phyloP scores from a whole-genome alignment of 2,113 vertebrate genomes.

The Poeciliopsis prolifica region DNA sequence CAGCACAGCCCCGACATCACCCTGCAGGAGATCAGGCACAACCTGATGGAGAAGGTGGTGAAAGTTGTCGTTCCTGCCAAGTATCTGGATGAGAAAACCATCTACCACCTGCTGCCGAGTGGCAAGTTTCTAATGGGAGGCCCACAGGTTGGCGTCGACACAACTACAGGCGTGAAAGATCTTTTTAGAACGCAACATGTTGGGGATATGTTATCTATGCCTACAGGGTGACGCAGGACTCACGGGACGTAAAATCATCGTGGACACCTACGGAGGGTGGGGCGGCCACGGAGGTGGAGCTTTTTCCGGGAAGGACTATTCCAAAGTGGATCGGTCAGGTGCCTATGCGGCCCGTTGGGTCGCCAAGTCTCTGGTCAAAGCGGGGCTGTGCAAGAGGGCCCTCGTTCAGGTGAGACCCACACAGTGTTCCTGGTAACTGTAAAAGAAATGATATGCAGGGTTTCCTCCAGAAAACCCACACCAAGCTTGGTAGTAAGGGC shows the following conservation, averaged over 20 bases:
- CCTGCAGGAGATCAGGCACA: constrained; percentile 67
- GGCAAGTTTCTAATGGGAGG: constrained; percentile 77
- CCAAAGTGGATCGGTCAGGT: constrained; percentile 81
- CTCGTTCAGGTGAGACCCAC: constrained; percentile 73
- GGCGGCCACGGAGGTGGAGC: constrained; percentile 82
- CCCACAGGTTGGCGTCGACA: constrained; percentile 64
- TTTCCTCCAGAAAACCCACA: too few relatives aligned
- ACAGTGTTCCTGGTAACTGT: not conserved
- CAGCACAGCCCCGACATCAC: constrained; percentile 73
- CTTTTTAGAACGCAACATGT: not conserved
- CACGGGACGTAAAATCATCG: constrained; percentile 81
- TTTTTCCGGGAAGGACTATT: constrained; percentile 82
- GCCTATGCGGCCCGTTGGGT: constrained; percentile 83
- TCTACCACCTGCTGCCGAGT: constrained; percentile 81
- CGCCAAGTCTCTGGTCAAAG: constrained; percentile 81
- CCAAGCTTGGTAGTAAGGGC: too few relatives aligned
- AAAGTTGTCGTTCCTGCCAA: constrained; percentile 72
- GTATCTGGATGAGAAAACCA: constrained; percentile 76
- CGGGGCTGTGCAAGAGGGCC: constrained; percentile 77
- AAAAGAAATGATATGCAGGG: not conserved
- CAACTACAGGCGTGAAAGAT: not conserved
- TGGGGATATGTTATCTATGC: not conserved
- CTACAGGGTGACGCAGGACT: constrained; percentile 78
- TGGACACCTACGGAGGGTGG: constrained; percentile 82
- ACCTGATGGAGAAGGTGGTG: constrained; percentile 79